A percentile compares a stretch with the other conserved stretches of the same genome.
phyloP scores from a whole-genome alignment of 2,797 vertebrate species.

The Alca torda region DNA sequence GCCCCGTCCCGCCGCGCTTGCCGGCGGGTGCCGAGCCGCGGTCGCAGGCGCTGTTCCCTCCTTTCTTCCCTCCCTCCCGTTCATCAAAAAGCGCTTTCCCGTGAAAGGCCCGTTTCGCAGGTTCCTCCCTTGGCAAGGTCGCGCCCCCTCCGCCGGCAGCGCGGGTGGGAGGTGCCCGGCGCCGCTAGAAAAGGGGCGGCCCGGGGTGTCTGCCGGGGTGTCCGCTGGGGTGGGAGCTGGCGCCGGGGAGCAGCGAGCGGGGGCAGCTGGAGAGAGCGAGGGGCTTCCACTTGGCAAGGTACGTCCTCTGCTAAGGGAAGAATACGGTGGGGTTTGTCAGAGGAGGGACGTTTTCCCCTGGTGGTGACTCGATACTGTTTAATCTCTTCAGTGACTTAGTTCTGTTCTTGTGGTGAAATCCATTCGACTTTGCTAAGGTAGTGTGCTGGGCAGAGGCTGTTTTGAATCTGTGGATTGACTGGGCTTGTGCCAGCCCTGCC shows the following conservation, averaged over 20 bases:
- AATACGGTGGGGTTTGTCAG: rapidly evolving
- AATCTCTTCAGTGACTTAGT: not conserved
- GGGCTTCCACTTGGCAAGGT: rapidly evolving
- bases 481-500: not conserved
- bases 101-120: rapidly evolving
- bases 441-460: not conserved
- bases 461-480: not conserved
- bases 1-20: not conserved
- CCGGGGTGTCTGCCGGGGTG: rapidly evolving
- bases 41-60: not conserved
- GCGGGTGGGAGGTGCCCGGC: not conserved
- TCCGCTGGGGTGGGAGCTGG: no score
- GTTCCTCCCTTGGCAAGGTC: not conserved
- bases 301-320: not conserved
- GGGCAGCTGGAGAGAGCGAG: rapidly evolving
- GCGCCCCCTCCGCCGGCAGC: not conserved
- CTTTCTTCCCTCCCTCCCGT: not conserved
- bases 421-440: rapidly evolving
- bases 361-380: rapidly evolving
- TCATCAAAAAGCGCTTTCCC: not conserved
- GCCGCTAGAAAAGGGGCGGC: not conserved
- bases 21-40: no score
- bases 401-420: not conserved
- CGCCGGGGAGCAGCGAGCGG: rapidly evolving
- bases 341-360: rapidly evolving